Base-by-base conservation (phyloP, 2,113 vertebrate genomes). In the Callipepla californica region DNA sequence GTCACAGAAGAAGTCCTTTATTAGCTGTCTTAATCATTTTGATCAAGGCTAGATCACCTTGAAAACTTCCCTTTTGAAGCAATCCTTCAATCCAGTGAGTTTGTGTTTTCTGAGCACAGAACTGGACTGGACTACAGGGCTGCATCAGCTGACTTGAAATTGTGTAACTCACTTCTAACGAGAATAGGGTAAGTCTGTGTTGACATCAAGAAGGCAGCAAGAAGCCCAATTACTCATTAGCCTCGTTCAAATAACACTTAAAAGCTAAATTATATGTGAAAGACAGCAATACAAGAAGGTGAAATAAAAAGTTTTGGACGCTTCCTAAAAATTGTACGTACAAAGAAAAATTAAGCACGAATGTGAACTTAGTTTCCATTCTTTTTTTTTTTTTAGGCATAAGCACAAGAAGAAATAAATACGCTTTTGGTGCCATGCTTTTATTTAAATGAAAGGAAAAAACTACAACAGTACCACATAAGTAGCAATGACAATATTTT, bases 361-460 rank as follows among this genome's bases (percentile, higher is more conserved):
- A 36, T 15, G 9, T 34, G 32, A 85, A 85, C 26, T 65, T 82
- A 62, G 36, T 50, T 79, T 76, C 47, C 62, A 45, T 74, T 36
- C 87, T 86, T 36, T 40, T 40, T 40, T 12, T 40, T 72, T 66
- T 40, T 36, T 85, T 47, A 91, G 30, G 83, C n/a, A 61, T 65
- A 94, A 91, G 38, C 57, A 93, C 94, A 58, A 79, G 89, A 94
- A 85, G 79, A 73, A 86, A 87, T 75, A 93, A 94, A 81, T 1
- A 55, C 75, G 66, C n/a, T 79, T 88, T 96, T 94, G 97, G 98
- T 98, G 98, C 98, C 99, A 99, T 99, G 99, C 99, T 98, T 99
- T 99, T 99, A 99, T 99, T 99, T 91, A 98, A 97, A 98, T 98
- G 97, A 96, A 98, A 97, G 97, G 97, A 89, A 96, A 93, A 97